Evolutionary conservation across 2,888 invertebrate species (phyloP).

Genomic region (Pycnomerus fuliginosus): DNA sequence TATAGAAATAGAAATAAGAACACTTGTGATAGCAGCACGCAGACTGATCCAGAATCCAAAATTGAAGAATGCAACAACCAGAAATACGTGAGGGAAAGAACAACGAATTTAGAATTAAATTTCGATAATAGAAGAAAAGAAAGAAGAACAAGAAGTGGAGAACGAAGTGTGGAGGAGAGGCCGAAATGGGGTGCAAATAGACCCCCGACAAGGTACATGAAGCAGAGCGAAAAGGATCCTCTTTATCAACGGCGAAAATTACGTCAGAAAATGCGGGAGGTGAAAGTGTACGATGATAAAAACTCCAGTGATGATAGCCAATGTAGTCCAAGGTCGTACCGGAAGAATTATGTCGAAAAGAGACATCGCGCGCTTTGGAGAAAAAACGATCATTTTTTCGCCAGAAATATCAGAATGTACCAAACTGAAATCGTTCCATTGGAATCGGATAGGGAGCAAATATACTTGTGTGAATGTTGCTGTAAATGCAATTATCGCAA

Average conservation of each 20-base stretch:
- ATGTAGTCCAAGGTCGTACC: slow-evolving; percentile 56
- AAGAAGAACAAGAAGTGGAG: slow-evolving; percentile 57
- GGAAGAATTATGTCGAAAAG: slow-evolving; percentile 53
- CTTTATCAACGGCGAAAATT: slow-evolving; percentile 73
- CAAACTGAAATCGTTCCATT: slow-evolving; percentile 56
- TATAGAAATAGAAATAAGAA: slow-evolving; percentile 54
- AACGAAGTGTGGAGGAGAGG: slow-evolving; percentile 60
- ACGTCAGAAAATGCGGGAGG: slow-evolving; percentile 61
- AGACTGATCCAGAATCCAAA: slow-evolving; percentile 57
- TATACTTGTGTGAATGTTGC: slow-evolving; percentile 45
- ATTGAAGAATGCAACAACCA: slow-evolving; percentile 42
- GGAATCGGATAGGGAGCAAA: slow-evolving; percentile 56
- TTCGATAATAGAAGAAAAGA: slow-evolving; percentile 58
- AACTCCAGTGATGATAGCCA: slow-evolving; percentile 66
- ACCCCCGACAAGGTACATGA: slow-evolving; percentile 79
- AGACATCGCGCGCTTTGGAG: slow-evolving; percentile 49
- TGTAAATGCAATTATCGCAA: slow-evolving; percentile 47
- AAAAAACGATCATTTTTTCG: slow-evolving; percentile 54
- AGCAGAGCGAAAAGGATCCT: slow-evolving; percentile 88
- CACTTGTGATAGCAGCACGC: slow-evolving; percentile 66
- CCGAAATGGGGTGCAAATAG: slow-evolving; percentile 76
- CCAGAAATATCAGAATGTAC: slow-evolving; percentile 49
- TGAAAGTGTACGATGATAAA: slow-evolving; percentile 56
- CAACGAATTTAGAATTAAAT: slow-evolving; percentile 56
- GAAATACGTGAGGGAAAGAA: slow-evolving; percentile 43